Conservation (phyloP, 2,113 vertebrate genomes). For the Myiopsitta monachus region DNA sequence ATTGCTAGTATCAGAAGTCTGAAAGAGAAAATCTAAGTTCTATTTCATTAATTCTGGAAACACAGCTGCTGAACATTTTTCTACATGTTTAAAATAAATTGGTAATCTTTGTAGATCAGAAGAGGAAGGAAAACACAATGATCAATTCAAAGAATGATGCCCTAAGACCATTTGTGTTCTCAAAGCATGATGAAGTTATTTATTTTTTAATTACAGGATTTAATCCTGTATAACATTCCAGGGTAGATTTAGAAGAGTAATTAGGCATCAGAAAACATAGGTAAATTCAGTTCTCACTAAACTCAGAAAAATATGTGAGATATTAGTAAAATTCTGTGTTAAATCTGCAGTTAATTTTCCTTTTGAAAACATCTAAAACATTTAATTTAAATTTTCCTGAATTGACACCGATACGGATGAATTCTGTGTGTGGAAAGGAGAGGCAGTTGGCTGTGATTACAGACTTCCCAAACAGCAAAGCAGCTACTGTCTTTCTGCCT, state of each 20-base stretch:
- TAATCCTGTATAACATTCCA: neutral
- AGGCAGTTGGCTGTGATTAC: neutral
- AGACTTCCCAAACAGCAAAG: neutral
- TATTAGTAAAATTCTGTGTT: neutral
- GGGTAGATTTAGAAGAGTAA: neutral
- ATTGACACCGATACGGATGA: neutral
- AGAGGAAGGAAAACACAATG: neutral
- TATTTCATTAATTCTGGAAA: neutral
- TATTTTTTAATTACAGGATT: neutral
- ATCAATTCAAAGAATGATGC: neutral
- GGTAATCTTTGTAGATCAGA: neutral
- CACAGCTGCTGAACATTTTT: neutral
- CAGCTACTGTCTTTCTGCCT: neutral
- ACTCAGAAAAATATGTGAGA: neutral
- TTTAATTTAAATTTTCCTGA: neutral
- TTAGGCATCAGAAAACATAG: neutral
- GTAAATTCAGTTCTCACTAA: neutral
- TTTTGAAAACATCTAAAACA: neutral
- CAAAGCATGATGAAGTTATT: neutral
- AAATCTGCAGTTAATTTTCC: neutral
- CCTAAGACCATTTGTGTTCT: neutral
- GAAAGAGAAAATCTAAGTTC: neutral
- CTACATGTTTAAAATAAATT: neutral
- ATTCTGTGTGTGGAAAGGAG: neutral
- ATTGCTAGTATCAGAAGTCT: neutral